Evolutionary conservation across 2,797 vertebrate species (phyloP).

Genomic region (Spheniscus humboldti): DNA sequence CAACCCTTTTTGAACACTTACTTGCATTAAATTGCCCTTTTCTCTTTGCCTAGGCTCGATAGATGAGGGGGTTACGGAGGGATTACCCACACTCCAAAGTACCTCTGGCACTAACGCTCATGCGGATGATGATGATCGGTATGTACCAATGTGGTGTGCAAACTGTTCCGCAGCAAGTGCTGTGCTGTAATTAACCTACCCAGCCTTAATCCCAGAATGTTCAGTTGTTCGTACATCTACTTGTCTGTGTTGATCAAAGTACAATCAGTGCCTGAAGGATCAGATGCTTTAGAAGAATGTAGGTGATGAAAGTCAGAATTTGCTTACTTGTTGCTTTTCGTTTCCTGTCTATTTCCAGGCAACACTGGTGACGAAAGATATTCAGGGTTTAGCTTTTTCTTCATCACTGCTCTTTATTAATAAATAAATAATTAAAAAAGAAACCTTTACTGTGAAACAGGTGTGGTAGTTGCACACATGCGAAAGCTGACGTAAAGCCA

Average conservation of each 20-base stretch:
- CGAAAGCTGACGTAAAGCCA: background rate
- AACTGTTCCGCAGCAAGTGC: background rate
- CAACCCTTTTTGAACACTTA: background rate
- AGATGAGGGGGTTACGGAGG: slow-evolving; percentile 90
- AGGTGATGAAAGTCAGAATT: slow-evolving; percentile 13
- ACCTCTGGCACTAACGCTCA: slow-evolving; percentile 84
- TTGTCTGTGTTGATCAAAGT: background rate
- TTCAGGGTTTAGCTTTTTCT: background rate
- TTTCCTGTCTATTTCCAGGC: background rate
- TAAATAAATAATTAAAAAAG: background rate
- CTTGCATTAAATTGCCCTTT: slow-evolving; percentile 1
- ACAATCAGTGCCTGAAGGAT: background rate
- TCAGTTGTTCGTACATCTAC: background rate
- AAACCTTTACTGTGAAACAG: background rate
- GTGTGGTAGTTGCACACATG: background rate
- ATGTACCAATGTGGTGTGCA: slow-evolving; percentile 33
- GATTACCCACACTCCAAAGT: slow-evolving; percentile 87
- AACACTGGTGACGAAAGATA: background rate
- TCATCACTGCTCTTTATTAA: background rate
- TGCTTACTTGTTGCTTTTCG: background rate
- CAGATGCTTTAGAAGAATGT: background rate
- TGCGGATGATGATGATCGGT: slow-evolving; percentile 88
- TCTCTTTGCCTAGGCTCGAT: slow-evolving; percentile 82
- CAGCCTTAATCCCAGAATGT: background rate
- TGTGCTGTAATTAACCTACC: background rate